Base-by-base conservation (phyloP, 2,113 vertebrate genomes). In the Condylura cristata region DNA sequence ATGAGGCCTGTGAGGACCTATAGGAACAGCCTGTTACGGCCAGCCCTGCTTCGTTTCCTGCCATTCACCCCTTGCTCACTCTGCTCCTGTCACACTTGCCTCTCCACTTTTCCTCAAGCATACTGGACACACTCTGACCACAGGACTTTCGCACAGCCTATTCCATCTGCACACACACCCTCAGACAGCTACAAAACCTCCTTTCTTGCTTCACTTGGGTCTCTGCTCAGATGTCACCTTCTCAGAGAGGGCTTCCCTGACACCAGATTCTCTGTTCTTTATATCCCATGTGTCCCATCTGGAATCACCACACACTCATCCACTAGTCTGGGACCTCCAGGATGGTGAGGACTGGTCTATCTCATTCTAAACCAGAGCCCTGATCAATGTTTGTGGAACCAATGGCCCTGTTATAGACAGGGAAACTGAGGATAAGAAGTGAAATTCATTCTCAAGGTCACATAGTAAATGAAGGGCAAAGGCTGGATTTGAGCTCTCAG, bases 231-330 rank as follows among this genome's bases (percentile, higher is more conserved):
- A 56, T 56, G 53, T 22, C 53, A 22, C 53, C 53, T 56, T 56
- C 53, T 56, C 18, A 56, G 53, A 56, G 5, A 56, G 53, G 53
- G 20, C 6, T 56, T 56, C 20, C 53, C 53, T 56, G 20, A 56
- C 53, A 78, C 71, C 89, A 82, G 30, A 6, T 58, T 79, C 48
- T 84, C 85, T 88, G 79, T 48, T 84, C 82, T 93, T 86, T 79
- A 32, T 20, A 37, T 46, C 48, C 51, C 37, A 26, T 8, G 3
- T 16, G 70, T 91, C 68, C 71, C 65, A 70, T 37, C 86, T 91
- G 60, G 26, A 94, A 88, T 76, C 51, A 94, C 78, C 17, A 3
- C 41, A 56, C 34, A 41, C 48, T 74, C 79, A 39, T 18, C 37
- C 48, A 9, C 82, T 76, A 44, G 53, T 48, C 74, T 79, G 48